Evolutionary conservation across 2,113 vertebrate genomes (phyloP), one percentile per base, ranked within the genome.

Genomic region (Helogale parvula): DNA sequence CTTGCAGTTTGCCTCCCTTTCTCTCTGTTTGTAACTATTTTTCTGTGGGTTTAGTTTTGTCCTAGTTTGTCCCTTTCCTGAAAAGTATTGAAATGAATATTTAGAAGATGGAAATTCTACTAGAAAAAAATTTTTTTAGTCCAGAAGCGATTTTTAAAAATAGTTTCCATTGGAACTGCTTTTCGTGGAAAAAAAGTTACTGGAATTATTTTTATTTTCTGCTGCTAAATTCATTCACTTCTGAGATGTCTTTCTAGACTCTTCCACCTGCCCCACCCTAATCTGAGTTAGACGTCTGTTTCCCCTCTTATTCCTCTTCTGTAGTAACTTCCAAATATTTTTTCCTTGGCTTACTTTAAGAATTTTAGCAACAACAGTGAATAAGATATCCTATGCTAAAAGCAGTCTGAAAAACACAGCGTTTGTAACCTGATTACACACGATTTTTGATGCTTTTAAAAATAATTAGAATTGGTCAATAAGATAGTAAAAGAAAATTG

Each of bases 121-220:
- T 85, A 82, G 17, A 83, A 92, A 88, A 91, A 93, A 13, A 5
- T 8, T 54, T 31, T 54, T 92, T 79, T 35, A 63, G 31, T 93
- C 47, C 47, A 91, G 41, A 96, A 86, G 79, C 12, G 86, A 83
- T 87, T 38, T 76, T 79, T 88, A 25, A 3, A 47, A 91, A 65
- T 88, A 93, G 38, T 82, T 93, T 93, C 82, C 27, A 63, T 23
- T 96, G 85, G 74, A 84, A 69, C 19, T 96, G 11, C 35, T 90
- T 96, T 87, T 38, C 74, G 90, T 90, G 19, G 88, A 83, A 94
- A 94, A 95, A 95, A 94, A 90, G 47, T 82, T 95, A 82, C 83
- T 79, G 88, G 33, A 86, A 92, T 96, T 77, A 77, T 41, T 79
- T 92, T 95, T 79, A 83, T 79, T 87, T 77, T 90, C 71, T 74